A percentile compares a stretch with the other conserved stretches of the same genome.
Conservation (phyloP, 2,888 invertebrate species). For the Stegana nigrithorax region DNA sequence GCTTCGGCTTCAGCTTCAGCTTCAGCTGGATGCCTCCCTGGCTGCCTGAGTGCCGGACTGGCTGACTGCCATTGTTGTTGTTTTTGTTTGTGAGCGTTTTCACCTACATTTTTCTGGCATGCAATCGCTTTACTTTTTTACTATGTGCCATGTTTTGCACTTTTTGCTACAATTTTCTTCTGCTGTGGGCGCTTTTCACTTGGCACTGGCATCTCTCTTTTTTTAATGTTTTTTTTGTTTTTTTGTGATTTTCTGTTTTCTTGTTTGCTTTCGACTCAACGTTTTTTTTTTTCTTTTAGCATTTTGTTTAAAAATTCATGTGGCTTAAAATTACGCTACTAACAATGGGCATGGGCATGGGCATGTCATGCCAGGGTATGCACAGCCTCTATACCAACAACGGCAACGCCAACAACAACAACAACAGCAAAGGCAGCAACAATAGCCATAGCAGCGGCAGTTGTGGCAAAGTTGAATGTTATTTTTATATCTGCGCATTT, state of each 20-base stretch:
- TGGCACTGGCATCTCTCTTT: slow-evolving; percentile 13
- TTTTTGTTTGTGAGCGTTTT: not conserved
- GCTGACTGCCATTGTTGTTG: not conserved
- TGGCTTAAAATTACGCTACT: slow-evolving; percentile 22
- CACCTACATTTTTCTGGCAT: no score
- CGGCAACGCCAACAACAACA: slow-evolving; percentile 18
- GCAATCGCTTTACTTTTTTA: not conserved
- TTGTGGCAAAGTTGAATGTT: no score
- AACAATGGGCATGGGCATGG: no score
- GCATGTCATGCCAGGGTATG: no score
- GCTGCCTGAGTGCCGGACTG: not conserved
- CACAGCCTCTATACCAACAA: no score
- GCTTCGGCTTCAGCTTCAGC: not conserved
- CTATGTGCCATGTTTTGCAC: slow-evolving; percentile 9
- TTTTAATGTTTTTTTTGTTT: slow-evolving; percentile 4
- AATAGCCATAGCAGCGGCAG: no score
- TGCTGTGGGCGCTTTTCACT: slow-evolving; percentile 15
- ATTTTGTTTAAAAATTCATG: slow-evolving; percentile 30
- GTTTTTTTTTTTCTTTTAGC: no score
- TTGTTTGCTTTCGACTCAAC: not conserved
- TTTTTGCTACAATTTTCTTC: slow-evolving; percentile 3
- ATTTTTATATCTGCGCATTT: no score
- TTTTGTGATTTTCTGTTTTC: not conserved
- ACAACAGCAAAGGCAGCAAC: not conserved
- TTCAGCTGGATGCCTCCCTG: not conserved